Evolutionary conservation across 2,797 vertebrate species (phyloP).

Genomic region (Muraenolepis orangiensis): DNA sequence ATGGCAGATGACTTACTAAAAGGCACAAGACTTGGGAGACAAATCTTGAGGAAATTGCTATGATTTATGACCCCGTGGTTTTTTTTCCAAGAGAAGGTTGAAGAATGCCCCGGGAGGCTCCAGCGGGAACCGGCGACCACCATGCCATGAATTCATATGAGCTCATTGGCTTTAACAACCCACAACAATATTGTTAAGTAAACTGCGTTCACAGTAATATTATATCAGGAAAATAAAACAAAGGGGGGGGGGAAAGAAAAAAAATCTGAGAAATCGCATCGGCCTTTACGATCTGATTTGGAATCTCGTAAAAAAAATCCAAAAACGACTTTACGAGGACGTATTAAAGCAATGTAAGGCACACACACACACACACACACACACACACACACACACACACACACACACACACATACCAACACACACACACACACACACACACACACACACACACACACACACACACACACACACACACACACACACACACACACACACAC

Average conservation of each 20-base stretch:
- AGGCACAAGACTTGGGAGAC: neutral
- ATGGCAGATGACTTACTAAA: conserved; percentile 9
- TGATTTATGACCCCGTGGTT: conserved; percentile 42
- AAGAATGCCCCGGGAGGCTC: conserved; percentile 30
- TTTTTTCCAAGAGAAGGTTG: conserved; percentile 32
- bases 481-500: conserved; percentile 3
- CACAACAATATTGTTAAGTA: neutral
- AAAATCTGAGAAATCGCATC: neutral
- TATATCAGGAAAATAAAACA: neutral
- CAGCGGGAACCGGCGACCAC: neutral
- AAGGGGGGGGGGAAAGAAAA: neutral
- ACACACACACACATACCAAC: neutral
- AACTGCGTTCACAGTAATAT: neutral
- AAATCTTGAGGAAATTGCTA: conserved; percentile 16
- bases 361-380: conserved; percentile 3
- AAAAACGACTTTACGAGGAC: neutral
- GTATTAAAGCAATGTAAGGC: neutral
- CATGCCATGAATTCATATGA: neutral
- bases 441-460: conserved; percentile 3
- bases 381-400: conserved; percentile 5
- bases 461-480: conserved; percentile 3
- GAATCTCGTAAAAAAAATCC: neutral
- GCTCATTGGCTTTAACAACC: neutral
- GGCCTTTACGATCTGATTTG: neutral
- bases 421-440: conserved; percentile 3